These are phyloP conservation scores for Hoplodrina ambigua DNA, from an alignment of 2,888 invertebrate genomes.

Conservation along the genomic window DNA sequence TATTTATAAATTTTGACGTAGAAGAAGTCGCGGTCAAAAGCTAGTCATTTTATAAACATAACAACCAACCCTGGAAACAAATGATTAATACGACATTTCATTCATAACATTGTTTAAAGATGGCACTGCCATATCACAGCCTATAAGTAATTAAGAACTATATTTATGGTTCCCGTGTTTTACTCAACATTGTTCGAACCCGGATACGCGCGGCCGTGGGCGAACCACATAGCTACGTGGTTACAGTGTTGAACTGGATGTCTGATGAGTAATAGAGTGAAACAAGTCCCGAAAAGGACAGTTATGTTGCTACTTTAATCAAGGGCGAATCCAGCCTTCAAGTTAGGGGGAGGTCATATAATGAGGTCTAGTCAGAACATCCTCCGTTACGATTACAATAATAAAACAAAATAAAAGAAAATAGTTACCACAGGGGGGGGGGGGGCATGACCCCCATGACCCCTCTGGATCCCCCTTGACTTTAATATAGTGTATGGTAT, in stretches of 20 bases:
- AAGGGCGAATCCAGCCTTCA: too few relatives aligned
- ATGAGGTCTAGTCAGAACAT: too few relatives aligned
- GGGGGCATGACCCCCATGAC: too few relatives aligned
- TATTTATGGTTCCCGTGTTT: conserved; percentile 4
- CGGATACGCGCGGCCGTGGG: conserved; percentile 39
- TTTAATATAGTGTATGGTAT: too few relatives aligned
- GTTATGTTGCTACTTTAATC: background rate
- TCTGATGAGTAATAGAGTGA: background rate
- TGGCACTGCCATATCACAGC: background rate
- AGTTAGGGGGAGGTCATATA: too few relatives aligned
- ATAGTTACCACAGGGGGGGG: too few relatives aligned
- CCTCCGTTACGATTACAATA: too few relatives aligned
- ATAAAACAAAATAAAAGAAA: too few relatives aligned
- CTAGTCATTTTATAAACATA: background rate
- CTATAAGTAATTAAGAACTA: conserved; percentile 8
- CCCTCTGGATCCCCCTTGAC: too few relatives aligned
- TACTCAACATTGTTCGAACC: conserved; percentile 25
- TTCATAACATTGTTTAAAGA: conserved; percentile 29
- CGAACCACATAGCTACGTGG: conserved; percentile 34
- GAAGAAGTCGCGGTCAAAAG: too few relatives aligned
- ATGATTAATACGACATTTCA: conserved; percentile 2
- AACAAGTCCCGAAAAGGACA: background rate
- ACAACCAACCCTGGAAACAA: background rate
- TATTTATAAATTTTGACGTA: too few relatives aligned
- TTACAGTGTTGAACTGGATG: conserved; percentile 2